Percentiles rank a stretch among this genome's conserved stretches.
These are phyloP conservation scores for Sebastes schlegelii DNA, from an alignment of 2,113 vertebrate genomes.

Conservation along the genomic window DNA sequence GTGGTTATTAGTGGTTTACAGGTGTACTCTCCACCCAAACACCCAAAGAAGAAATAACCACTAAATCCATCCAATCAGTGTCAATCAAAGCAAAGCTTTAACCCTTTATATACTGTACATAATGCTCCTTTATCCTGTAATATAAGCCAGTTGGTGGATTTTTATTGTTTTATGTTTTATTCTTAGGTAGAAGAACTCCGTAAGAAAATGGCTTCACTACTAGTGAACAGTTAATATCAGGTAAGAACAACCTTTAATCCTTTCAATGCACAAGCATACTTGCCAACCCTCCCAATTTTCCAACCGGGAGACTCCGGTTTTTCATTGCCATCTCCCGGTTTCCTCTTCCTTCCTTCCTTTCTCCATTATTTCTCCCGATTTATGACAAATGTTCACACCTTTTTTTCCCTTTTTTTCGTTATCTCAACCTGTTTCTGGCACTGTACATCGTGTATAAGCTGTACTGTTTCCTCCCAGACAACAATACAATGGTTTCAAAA, in stretches of 20 bases:
- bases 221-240: background rate
- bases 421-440: too few species aligned
- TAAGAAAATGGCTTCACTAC: background rate
- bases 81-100: constrained; percentile 1
- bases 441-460: too few species aligned
- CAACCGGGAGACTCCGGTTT: too few species aligned
- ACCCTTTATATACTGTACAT: background rate
- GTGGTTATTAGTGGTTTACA: background rate
- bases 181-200: background rate
- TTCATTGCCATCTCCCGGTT: too few species aligned
- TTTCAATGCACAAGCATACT: background rate
- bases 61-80: background rate
- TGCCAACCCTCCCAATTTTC: too few species aligned
- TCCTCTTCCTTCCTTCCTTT: too few species aligned
- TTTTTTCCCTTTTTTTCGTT: too few species aligned
- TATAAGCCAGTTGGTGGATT: background rate
- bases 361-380: too few species aligned
- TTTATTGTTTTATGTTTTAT: background rate
- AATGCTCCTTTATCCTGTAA: background rate
- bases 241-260: background rate
- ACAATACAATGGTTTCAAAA: too few species aligned
- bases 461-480: too few species aligned
- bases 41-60: constrained; percentile 1
- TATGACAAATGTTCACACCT: too few species aligned
- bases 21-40: background rate